Evolutionary conservation across 2,888 invertebrate species (phyloP), one percentile per base, ranked within the genome.

Genomic region (Polyploca ridens): DNA sequence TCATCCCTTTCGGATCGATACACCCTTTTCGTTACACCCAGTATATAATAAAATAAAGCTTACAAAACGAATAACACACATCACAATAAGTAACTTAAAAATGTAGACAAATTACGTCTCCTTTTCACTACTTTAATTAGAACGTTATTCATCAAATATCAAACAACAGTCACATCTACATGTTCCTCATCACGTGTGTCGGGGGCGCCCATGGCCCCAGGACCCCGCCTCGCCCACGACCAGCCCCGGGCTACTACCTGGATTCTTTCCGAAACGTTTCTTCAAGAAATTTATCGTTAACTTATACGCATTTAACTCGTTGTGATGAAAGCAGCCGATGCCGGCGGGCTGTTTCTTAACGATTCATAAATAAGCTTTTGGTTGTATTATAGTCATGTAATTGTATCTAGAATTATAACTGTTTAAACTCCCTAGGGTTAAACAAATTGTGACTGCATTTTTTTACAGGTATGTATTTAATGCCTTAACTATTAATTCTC

Each of bases 251-350:
- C 81, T 67, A 72, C 69, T 77, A 79, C 79, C 76, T 66, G 78
- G 78, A 77, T 61, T 19, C 78, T 80, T 82, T 80, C 74, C 78
- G 80, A 78, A 79, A 81, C 71, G 66, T 72, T 68, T 69, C 71
- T 64, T 66, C 63, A 69, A 69, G 74, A 81, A 79, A 86, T 86
- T 85, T 84, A 85, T 83, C 74, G 78, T 76, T 80, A 75, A 77
- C 82, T 76, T 67, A 71, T 69, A 71, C 67, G 70, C 75, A 66
- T 67, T 73, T 76, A 69, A 78, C 74, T 76, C 69, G 75, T 68
- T 64, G 66, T 75, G 82, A 83, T 81, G 79, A 82, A 82, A 82
- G 79, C 68, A 67, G 77, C 77, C 77, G 82, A 71, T 67, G 63
- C 70, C 64, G 77, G 79, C 78, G 71, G 69, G 77, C 74, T 19